Base-by-base conservation (phyloP, 2,797 vertebrate genomes). In the Acanthornis magna region DNA sequence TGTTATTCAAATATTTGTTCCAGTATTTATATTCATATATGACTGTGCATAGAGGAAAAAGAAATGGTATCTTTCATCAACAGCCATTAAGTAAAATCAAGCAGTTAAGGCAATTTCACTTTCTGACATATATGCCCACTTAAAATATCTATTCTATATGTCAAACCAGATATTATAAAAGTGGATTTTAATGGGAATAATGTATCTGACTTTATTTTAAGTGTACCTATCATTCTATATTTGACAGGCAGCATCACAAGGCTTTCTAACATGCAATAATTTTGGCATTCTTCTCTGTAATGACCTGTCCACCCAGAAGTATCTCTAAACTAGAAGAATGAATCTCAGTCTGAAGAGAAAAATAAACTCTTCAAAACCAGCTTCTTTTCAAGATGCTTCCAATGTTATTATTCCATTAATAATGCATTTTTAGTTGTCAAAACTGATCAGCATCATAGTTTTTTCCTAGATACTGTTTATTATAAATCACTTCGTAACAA, bases 401-500 rank as follows among this genome's bases (percentile, higher is more conserved):
- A 94, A 89, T 86, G 84, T 96, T 96, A 97, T 97, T 97, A 97
- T 97, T 97, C 96, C 97, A 98, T 98, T 98, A 98, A 98, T 98
- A 97, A 98, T 97, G 96, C 95, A 97, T 97, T 97, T 98, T 97
- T 91, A 92, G 91, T 96, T 98, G 97, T 98, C 98, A 97, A 93
- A 97, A 97, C 61, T 95, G 92, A 98, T 98, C 97, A 97, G 61
- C 96, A 91, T 94, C 94, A 94, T 88, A 83, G 86, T 94, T 95
- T 97, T 97, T 97, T 91, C 96, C 94, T 88, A 85, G 93, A 93
- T 94, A 91, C 66, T 89, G 86, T 97, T 97, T 98, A 97, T 97
- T 97, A 97, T 97, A 98, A 98, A 97, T 97, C 95, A 95, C 92
- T 96, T 97, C 90, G 4, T 88, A 96, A 96, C 96, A 96, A 96